Evolutionary conservation across 2,888 invertebrate genomes (phyloP).

Genomic region (Temnothorax unifasciatus): DNA sequence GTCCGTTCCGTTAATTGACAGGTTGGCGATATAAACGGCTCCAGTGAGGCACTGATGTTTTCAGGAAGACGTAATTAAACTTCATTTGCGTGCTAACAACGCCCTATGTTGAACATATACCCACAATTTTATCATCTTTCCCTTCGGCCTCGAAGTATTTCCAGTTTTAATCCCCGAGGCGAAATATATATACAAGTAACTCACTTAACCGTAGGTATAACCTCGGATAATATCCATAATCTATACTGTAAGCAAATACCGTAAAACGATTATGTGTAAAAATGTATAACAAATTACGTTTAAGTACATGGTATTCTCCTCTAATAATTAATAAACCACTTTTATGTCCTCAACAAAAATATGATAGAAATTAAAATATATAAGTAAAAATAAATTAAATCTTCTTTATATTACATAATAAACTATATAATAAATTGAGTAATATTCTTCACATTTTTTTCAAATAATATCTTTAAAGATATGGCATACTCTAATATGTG

Average conservation of each 20-base stretch:
- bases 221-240: constrained; percentile 17
- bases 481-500: neutral
- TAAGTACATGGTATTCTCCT: neutral
- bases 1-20: constrained; percentile 47
- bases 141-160: neutral
- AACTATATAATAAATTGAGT: neutral
- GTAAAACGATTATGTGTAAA: neutral
- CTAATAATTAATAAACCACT: neutral
- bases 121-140: constrained; percentile 26
- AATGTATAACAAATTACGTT: neutral
- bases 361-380: neutral
- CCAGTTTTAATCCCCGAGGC: constrained; percentile 18
- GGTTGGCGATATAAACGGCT: constrained; percentile 33
- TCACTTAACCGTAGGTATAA: neutral
- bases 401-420: neutral
- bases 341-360: neutral
- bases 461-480: neutral
- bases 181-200: constrained; percentile 2
- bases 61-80: constrained; percentile 51
- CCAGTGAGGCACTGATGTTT: constrained; percentile 32
- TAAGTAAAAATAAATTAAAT: neutral
- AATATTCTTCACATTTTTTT: neutral
- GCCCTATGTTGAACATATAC: constrained; percentile 24
- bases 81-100: constrained; percentile 48
- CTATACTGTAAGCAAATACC: neutral